Conservation (phyloP, 1,140 invertebrate species). For the Cotesia glomerata region DNA sequence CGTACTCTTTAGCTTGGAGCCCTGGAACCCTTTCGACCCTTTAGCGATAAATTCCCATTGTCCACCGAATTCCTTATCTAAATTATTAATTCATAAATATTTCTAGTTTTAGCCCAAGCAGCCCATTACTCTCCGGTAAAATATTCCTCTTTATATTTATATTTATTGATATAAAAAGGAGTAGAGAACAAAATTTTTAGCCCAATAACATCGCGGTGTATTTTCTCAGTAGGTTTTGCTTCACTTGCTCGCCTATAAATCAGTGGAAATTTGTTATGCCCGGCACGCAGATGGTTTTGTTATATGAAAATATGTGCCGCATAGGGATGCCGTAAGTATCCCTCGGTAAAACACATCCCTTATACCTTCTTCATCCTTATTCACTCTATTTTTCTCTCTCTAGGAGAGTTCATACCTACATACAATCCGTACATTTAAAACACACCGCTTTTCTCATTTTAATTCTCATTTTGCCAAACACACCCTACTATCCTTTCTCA, state of each 20-base stretch:
- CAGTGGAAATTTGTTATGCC: constrained; percentile 65
- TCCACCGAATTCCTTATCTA: no score
- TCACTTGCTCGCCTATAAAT: constrained; percentile 58
- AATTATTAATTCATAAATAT: background rate
- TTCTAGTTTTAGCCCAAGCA: background rate
- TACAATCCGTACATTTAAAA: background rate
- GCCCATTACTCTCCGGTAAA: background rate
- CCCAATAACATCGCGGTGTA: background rate
- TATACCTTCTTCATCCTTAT: constrained; percentile 49
- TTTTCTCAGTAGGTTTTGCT: constrained; percentile 17
- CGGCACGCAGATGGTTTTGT: constrained; percentile 66
- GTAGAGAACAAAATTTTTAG: no score
- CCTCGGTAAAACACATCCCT: constrained; percentile 62
- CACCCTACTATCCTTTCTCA: background rate
- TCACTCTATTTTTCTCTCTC: background rate
- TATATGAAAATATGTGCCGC: constrained; percentile 66
- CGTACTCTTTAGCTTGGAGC: no score
- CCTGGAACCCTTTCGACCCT: no score
- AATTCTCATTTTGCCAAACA: background rate
- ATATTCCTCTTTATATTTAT: background rate
- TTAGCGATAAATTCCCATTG: no score
- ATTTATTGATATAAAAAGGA: background rate
- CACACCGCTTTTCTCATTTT: constrained; percentile 9
- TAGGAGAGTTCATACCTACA: background rate
- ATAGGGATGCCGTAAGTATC: constrained; percentile 61